Base-by-base conservation (phyloP, 64 coral and sea anemone species). In the Pachyseris speciosa region DNA sequence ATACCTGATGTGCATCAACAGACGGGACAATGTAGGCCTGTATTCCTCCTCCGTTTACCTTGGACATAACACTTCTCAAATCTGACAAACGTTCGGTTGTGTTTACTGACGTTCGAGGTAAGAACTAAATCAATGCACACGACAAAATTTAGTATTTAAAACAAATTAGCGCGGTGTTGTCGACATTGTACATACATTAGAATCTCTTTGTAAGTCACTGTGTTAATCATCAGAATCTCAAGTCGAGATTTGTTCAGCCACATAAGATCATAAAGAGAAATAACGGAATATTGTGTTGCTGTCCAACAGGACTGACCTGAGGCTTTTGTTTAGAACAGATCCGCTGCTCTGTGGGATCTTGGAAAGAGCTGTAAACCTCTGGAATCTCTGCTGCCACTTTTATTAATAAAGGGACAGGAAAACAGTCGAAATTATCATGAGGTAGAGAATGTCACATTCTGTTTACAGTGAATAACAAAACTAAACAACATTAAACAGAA, bases 1-100 rank as follows among this genome's bases (percentile, higher is more conserved):
- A 9, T 81, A 92, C 89, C 80, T 92, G 89, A 26, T 92, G 89
- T 33, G 89, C 72, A 37, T 92, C 89, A 17, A 57, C 57, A 37
- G 89, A 92, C 1, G 89, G 89, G 16, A 92, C 47, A 22, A 92
- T 92, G 25, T 92, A 92, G 1, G 78, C 89, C 63, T 92, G 65
- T 41, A 92, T 61, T 22, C 89, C 80, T 33, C 20, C 74, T 33
- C 61, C 20, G 0, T 45, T 84, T 25, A 44, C 22, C 8, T 16
- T 63, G 22, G 22, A 55, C 79, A 92, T 92, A 29, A 75, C 7
- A 1, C n/a, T 61, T 51, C 89, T 69, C 28, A 92, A 75, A 42
- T 68, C 89, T 39, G 50, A 69, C 65, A 92, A 31, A 16, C 80
- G 78, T 25, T 67, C 40, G 0, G 79, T 74, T 2, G 89, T 92